Percentiles rank a stretch among this genome's conserved stretches.
Conservation (phyloP, 2,888 invertebrate species). For the Apamea monoglypha region DNA sequence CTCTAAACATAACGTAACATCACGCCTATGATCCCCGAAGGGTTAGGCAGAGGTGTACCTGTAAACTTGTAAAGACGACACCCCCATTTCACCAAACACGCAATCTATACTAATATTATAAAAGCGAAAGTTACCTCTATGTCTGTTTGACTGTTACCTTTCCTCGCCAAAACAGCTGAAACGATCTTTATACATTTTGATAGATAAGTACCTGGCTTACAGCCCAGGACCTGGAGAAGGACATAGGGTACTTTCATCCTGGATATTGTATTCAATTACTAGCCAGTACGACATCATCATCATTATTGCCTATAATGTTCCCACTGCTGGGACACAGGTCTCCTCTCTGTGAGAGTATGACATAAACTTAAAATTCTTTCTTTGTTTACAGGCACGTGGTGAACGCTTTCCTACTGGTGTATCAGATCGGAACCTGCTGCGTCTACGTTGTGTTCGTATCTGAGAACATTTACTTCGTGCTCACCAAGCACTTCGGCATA, state of each 20-base stretch:
- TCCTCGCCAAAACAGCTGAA: not conserved
- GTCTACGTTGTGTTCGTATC: constrained; percentile 99
- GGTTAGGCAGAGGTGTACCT: too few relatives aligned
- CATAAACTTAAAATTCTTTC: not conserved
- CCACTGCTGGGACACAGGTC: not conserved
- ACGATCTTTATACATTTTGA: not conserved
- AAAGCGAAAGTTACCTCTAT: not conserved
- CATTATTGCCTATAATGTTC: too few relatives aligned
- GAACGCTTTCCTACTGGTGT: constrained; percentile 94
- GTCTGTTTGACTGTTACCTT: not conserved
- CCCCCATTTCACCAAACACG: not conserved
- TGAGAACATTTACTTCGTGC: constrained; percentile 94
- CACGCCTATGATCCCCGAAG: not conserved
- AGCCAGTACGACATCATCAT: not conserved
- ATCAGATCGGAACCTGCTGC: constrained; percentile 98
- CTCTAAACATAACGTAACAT: not conserved
- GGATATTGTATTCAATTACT: not conserved
- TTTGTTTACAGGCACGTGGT: constrained; percentile 91
- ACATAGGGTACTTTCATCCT: not conserved
- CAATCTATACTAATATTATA: not conserved
- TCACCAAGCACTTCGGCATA: constrained; percentile 88
- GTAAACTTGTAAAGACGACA: not conserved
- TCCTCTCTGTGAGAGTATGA: not conserved
- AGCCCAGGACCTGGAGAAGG: not conserved
- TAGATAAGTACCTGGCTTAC: not conserved